Conservation (phyloP, 53 echinoderm and acorn worm species). For the Crossaster papposus region DNA sequence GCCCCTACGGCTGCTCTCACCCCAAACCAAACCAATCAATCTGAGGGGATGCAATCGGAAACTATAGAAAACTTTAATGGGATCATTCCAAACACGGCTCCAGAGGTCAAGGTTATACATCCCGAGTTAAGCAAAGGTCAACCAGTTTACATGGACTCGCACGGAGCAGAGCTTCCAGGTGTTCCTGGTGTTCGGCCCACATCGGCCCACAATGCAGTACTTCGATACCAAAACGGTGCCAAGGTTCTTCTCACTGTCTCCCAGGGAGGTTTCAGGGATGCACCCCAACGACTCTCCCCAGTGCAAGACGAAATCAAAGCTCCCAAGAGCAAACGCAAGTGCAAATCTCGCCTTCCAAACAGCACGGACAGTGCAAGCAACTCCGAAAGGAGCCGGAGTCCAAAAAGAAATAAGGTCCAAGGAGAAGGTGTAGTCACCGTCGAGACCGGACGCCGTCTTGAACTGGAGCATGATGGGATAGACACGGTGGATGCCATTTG, state of each 20-base stretch:
- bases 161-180: neutral
- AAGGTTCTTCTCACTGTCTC: conserved; percentile 41
- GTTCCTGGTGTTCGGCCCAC: neutral
- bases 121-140: neutral
- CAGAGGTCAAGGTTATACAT: neutral
- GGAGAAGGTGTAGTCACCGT: neutral
- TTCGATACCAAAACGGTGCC: conserved; percentile 50
- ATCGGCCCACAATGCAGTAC: conserved; percentile 28
- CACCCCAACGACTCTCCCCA: conserved; percentile 23
- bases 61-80: neutral
- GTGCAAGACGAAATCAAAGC: conserved; percentile 28
- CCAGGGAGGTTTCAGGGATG: conserved; percentile 6
- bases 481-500: conserved; percentile 75
- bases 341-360: neutral
- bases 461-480: conserved; percentile 64
- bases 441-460: conserved; percentile 38
- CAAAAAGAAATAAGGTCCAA: neutral
- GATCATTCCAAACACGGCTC: neutral
- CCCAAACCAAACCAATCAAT: neutral
- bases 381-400: neutral
- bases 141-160: neutral
- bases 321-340: conserved; percentile 40
- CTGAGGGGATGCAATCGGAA: neutral
- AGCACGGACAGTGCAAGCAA: conserved; percentile 10
- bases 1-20: neutral